Percentiles rank a stretch among this genome's conserved stretches.
Evolutionary conservation across 2,888 invertebrate genomes (phyloP).

Genomic region (Cantharis rustica): DNA sequence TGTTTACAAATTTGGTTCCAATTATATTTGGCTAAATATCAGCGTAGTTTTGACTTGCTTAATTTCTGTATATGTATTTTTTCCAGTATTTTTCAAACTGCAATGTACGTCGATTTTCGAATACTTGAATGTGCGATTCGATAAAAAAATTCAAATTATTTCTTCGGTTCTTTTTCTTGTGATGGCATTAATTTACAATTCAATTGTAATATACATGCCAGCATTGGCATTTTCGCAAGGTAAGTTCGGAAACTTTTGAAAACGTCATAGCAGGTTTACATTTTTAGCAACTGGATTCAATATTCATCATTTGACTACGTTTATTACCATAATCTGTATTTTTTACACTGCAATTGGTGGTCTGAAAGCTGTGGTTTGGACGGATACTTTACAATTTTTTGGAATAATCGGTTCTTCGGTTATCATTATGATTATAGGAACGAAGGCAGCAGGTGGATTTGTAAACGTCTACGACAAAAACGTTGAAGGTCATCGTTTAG

Average conservation of each 20-base stretch:
- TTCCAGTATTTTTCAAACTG: conserved; percentile 59
- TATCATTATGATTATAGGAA: conserved; percentile 62
- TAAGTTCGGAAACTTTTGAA: conserved; percentile 44
- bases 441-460: conserved; percentile 62
- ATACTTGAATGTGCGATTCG: conserved; percentile 65
- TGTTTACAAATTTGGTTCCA: conserved; percentile 72
- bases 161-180: conserved; percentile 63
- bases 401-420: conserved; percentile 62
- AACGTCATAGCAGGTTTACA: not conserved
- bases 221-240: conserved; percentile 67
- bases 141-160: conserved; percentile 60
- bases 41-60: conserved; percentile 34
- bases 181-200: conserved; percentile 60
- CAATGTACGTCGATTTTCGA: conserved; percentile 68
- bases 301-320: conserved; percentile 67
- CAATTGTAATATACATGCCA: conserved; percentile 69
- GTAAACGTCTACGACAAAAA: conserved; percentile 63
- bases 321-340: conserved; percentile 73
- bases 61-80: conserved; percentile 37
- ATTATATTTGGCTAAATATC: conserved; percentile 58
- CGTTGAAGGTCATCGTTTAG: conserved; percentile 61
- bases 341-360: conserved; percentile 77
- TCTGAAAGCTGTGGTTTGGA: conserved; percentile 69
- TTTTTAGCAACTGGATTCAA: conserved; percentile 49
- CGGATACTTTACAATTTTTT: conserved; percentile 64